Evolutionary conservation across 2,113 vertebrate genomes (phyloP).

Genomic region (Mobula birostris): DNA sequence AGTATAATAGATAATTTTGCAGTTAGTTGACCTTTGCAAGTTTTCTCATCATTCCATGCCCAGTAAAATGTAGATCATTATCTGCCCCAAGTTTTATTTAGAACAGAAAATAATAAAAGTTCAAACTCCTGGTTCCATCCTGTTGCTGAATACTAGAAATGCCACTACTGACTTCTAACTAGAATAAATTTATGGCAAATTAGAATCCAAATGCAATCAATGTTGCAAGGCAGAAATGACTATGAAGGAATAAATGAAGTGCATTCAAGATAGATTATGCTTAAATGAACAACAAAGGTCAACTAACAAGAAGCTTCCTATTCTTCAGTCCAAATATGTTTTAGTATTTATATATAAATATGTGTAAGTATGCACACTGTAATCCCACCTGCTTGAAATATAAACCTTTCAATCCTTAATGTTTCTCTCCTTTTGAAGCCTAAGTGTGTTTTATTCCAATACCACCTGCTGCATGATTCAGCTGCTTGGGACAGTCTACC

Average conservation of each 20-base stretch:
- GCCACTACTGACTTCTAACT: neutral
- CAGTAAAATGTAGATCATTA: slow-evolving; percentile 16
- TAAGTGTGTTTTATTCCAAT: neutral
- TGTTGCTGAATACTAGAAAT: neutral
- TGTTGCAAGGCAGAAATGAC: neutral
- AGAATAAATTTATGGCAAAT: neutral
- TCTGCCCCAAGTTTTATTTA: neutral
- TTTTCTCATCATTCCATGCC: slow-evolving; percentile 2
- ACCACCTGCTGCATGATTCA: neutral
- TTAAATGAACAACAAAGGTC: slow-evolving; percentile 23
- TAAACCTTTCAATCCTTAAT: neutral
- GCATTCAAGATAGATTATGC: neutral
- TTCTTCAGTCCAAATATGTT: neutral
- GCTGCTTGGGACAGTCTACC: slow-evolving; percentile 1
- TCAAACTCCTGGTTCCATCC: neutral
- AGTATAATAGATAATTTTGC: slow-evolving; percentile 32
- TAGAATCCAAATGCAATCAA: neutral
- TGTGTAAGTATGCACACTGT: neutral
- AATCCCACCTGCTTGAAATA: neutral
- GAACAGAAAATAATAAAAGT: neutral
- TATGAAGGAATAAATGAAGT: neutral
- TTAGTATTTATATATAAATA: neutral
- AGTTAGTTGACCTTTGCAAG: slow-evolving; percentile 28
- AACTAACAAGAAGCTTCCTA: neutral
- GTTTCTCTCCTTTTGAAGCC: neutral